Evolutionary conservation across 2,797 vertebrate species (phyloP), one percentile per base, ranked within the genome.

Genomic region (Eulemur coronatus): DNA sequence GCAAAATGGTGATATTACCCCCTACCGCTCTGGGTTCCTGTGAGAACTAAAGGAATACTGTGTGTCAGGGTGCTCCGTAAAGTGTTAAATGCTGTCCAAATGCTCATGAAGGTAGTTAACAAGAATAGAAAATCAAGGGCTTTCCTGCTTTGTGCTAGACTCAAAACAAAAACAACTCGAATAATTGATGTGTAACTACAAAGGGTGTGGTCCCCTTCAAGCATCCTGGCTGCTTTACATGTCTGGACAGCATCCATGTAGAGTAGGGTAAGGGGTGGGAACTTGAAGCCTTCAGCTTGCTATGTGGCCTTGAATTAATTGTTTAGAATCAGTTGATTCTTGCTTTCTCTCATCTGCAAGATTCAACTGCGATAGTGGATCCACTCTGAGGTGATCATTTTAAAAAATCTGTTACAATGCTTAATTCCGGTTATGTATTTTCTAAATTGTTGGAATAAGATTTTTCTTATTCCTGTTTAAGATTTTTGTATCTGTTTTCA

Each of bases 401-500:
- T 1, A 55, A 69, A 52, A 84, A 75, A 46, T 72, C 61, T 84
- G 41, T 73, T 52, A 52, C 14, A 92, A 84, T 24, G 50, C 35
- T 84, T 69, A 91, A 63, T 93, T 94, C 10, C 52, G 8, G 89
- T 63, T 81, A 14, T 73, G 13, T 84, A n/a, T 79, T 89, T 92
- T 97, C 57, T 55, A 41, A 84, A 80, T 87, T n/a, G 30, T 61
- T 78, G n/a, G 41, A 63, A 38, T 75, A 79, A n/a, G 8, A 70
- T 88, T 88, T 93, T 92, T 79, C 69, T 63, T 63, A 43, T 50
- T 92, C 48, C 48, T 61, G 2, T 48, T 86, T 82, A n/a, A 2
- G 17, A 89, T 59, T 85, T 93, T 70, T 89, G 7, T 72, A 57
- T 96, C 65, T 90, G 59, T 94, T 84, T 91, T 87, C 33, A 11